Conservation (phyloP, 2,113 vertebrate genomes). For the Procavia capensis region DNA sequence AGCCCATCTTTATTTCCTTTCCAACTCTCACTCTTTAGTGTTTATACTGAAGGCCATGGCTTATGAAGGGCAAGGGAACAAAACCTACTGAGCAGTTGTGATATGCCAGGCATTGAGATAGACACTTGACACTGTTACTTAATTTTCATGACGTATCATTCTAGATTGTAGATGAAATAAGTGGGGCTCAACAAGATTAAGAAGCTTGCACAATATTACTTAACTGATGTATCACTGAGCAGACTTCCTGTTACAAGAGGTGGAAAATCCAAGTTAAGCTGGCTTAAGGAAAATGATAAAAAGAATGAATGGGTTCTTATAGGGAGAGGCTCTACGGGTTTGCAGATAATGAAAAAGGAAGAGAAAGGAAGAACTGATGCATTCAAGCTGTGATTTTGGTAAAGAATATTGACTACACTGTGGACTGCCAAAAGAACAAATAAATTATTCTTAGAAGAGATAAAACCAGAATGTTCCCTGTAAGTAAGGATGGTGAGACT, state of each 20-base stretch:
- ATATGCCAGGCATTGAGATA: not conserved
- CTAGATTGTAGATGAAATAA: not conserved
- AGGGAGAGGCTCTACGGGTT: not conserved
- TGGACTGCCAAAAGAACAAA: not conserved
- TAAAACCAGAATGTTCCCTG: not conserved
- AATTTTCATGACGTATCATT: not conserved
- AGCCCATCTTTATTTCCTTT: not conserved
- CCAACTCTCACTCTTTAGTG: not conserved
- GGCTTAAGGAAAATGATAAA: not conserved
- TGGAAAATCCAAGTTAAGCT: slow-evolving; percentile 12
- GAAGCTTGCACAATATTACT: not conserved
- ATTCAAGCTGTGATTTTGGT: not conserved
- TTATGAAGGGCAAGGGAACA: not conserved
- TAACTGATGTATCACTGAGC: not conserved
- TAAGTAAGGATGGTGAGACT: not conserved
- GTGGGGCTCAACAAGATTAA: not conserved
- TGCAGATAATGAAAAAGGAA: not conserved
- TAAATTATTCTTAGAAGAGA: not conserved
- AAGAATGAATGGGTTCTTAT: not conserved
- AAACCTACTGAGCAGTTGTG: not conserved
- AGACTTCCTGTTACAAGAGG: not conserved
- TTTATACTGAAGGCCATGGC: not conserved
- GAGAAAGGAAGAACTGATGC: not conserved
- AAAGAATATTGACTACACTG: not conserved
- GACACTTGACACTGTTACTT: not conserved